Evolutionary conservation across 2,797 vertebrate genomes (phyloP).

Genomic region (Oophaga sylvatica): DNA sequence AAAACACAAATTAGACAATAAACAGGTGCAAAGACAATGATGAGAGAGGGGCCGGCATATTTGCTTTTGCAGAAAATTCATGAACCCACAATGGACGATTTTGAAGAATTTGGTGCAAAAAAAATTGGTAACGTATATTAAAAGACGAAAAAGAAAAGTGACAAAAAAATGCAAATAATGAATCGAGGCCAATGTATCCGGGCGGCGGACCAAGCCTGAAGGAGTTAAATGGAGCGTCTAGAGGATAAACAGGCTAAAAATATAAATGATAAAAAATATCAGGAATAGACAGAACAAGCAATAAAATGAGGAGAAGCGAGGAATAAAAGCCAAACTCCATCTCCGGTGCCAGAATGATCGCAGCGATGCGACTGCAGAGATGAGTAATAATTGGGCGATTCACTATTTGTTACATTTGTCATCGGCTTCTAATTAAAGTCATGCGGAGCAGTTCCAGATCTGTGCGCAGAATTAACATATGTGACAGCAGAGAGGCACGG

Average conservation of each 20-base stretch:
- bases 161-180: too few species aligned
- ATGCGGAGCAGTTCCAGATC: not conserved
- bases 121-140: too few species aligned
- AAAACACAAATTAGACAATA: too few species aligned
- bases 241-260: not conserved
- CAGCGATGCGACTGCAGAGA: not conserved
- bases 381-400: not conserved
- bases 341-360: not conserved
- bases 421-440: not conserved
- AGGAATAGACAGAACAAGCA: not conserved
- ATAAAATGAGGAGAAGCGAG: not conserved
- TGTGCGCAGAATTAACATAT: too few species aligned
- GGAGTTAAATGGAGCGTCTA: not conserved
- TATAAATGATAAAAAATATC: not conserved
- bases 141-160: too few species aligned
- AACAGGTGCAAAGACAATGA: too few species aligned
- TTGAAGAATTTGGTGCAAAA: too few species aligned
- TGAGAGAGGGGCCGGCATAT: too few species aligned
- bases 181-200: not conserved
- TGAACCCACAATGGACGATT: too few species aligned
- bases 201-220: not conserved
- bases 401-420: not conserved
- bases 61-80: too few species aligned
- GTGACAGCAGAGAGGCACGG: too few species aligned
- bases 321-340: not conserved